Conservation (phyloP, 2,797 vertebrate genomes). For the Scolopax bukidnonensis region DNA sequence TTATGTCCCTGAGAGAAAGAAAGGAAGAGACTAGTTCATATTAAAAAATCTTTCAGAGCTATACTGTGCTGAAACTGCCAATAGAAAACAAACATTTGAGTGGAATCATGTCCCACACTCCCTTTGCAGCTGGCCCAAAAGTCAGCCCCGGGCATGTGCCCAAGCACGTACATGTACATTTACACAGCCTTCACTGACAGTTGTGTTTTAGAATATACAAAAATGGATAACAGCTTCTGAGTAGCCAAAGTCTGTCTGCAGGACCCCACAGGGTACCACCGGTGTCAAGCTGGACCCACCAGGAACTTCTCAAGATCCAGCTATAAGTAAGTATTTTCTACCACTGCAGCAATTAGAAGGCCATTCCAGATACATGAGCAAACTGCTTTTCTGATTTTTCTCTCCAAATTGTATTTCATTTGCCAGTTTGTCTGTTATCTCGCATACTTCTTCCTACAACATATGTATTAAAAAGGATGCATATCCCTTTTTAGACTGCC, state of each 20-base stretch:
- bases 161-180: fast-evolving
- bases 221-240: not conserved
- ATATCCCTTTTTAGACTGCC: not conserved
- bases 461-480: not conserved
- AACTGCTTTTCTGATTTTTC: not conserved
- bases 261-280: too few relatives aligned
- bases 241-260: not conserved
- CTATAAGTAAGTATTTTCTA: not conserved
- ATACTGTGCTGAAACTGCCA: not conserved
- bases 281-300: not conserved
- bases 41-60: not conserved
- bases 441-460: not conserved
- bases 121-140: not conserved
- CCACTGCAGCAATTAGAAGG: not conserved
- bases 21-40: not conserved
- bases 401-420: not conserved
- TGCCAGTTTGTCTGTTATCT: not conserved
- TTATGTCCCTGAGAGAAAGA: not conserved
- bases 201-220: not conserved
- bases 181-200: not conserved
- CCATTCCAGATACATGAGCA: not conserved
- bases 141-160: not conserved
- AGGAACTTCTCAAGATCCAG: not conserved
- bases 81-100: not conserved
- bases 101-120: not conserved